Evolutionary conservation across 2,113 vertebrate species (phyloP), one percentile per base, ranked within the genome.

Genomic region (Puntigrus tetrazona): DNA sequence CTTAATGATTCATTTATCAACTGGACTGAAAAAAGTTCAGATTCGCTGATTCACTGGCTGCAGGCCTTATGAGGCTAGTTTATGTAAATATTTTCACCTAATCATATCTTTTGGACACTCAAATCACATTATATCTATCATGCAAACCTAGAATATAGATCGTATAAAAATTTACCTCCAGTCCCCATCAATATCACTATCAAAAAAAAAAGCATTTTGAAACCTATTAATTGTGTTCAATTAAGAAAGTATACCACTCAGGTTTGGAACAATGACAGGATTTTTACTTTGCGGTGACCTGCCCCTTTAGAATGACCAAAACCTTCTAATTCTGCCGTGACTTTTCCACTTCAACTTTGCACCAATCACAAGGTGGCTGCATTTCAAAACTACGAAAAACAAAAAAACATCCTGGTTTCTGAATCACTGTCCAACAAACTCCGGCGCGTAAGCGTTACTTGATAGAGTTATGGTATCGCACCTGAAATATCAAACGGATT

Each of bases 401-500:
- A 50, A 50, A n/a, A 47, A 45, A 45, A 47, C 2, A 1, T 7
- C 5, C 4, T 29, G 29, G 14, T 8, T n/a, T 67, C 29, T 31
- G 29, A 36, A 29, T 31, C 3, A 14, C 63, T 50, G 25, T 74
- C 13, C 2, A 45, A 47, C 7, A 75, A 50, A 18, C 14, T 27
- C n/a, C n/a, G n/a, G n/a, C n/a, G n/a, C n/a, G n/a, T n/a, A n/a
- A n/a, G n/a, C n/a, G n/a, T 76, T 69, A 8, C 59, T 74, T 63
- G 27, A 84, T 84, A 77, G 22, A n/a, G 57, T 43, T 69, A 82
- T 85, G 47, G 65, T 70, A 79, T 50, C 52, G 34, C 74, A 78
- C 61, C 57, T 55, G 50, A 72, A 87, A 87, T 78, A 84, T 87
- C 83, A 83, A 89, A 90, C 61, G 67, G 83, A 86, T 82, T 80